Evolutionary conservation across 2,113 vertebrate species (phyloP).

Genomic region (Silurus asotus): DNA sequence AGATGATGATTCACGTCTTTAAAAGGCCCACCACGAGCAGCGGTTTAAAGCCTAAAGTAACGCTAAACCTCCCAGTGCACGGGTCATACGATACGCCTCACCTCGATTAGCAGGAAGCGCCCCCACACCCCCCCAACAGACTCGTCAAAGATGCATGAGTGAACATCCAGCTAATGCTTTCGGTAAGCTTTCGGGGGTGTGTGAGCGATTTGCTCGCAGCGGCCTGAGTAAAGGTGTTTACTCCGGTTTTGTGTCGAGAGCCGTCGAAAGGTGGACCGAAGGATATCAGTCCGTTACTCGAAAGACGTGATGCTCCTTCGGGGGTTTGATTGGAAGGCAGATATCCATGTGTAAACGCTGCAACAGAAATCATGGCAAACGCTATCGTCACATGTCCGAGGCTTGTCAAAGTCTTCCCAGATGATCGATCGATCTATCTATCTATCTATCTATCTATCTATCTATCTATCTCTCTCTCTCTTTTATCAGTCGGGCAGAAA

Average conservation of each 20-base stretch:
- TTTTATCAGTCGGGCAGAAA: slow-evolving; percentile 1
- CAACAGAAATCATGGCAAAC: neutral
- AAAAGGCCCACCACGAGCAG: slow-evolving; percentile 49
- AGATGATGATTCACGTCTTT: slow-evolving; percentile 60
- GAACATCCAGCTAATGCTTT: slow-evolving; percentile 50
- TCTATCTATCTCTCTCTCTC: neutral
- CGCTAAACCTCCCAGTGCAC: slow-evolving; percentile 54
- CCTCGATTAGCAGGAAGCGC: slow-evolving; percentile 49
- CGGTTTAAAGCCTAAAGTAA: slow-evolving; percentile 62
- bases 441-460: no score
- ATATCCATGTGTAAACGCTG: neutral
- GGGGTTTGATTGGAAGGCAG: neutral
- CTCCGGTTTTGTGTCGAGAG: neutral
- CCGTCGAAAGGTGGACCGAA: neutral
- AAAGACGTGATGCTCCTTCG: no score
- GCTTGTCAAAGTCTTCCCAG: no score
- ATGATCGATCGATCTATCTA: no score
- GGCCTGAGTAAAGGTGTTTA: neutral
- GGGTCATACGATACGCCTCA: slow-evolving; percentile 53
- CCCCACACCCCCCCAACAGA: neutral
- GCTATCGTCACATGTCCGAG: no score
- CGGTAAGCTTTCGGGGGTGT: slow-evolving; percentile 28
- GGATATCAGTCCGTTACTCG: neutral
- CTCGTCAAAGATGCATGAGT: slow-evolving; percentile 52
- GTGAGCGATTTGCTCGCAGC: neutral